These are phyloP conservation scores for Gymnocheta viridis DNA, from an alignment of 2,888 invertebrate genomes.

Conservation along the genomic window DNA sequence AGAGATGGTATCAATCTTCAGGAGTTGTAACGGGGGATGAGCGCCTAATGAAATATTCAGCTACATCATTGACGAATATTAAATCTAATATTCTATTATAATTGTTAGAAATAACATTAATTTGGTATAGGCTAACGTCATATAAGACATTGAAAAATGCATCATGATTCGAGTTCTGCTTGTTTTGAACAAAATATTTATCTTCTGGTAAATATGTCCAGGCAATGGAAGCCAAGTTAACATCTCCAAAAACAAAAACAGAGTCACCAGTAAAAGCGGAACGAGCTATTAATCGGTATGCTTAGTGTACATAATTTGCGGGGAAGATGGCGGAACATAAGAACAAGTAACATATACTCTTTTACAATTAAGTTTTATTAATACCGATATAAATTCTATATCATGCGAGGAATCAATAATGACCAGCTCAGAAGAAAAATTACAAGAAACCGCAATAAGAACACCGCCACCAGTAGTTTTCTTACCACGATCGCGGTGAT, in stretches of 20 bases:
- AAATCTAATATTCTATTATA: no score
- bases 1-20: background rate
- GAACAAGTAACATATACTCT: background rate
- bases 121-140: background rate
- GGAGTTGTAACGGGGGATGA: no score
- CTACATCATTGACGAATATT: no score
- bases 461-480: slow-evolving; percentile 7
- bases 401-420: background rate
- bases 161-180: background rate
- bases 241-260: no score
- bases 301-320: background rate
- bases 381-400: background rate
- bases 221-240: no score
- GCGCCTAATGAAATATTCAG: no score
- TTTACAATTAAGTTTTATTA: background rate
- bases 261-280: no score
- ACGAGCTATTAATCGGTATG: no score
- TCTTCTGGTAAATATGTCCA: no score
- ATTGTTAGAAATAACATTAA: background rate
- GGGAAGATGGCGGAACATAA: background rate
- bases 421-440: slow-evolving; percentile 1
- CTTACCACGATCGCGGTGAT: background rate
- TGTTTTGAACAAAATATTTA: background rate
- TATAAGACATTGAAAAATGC: background rate
- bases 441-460: background rate